phyloP scores from a whole-genome alignment of 2,797 vertebrate species.

The Dicrostonyx torquatus region DNA sequence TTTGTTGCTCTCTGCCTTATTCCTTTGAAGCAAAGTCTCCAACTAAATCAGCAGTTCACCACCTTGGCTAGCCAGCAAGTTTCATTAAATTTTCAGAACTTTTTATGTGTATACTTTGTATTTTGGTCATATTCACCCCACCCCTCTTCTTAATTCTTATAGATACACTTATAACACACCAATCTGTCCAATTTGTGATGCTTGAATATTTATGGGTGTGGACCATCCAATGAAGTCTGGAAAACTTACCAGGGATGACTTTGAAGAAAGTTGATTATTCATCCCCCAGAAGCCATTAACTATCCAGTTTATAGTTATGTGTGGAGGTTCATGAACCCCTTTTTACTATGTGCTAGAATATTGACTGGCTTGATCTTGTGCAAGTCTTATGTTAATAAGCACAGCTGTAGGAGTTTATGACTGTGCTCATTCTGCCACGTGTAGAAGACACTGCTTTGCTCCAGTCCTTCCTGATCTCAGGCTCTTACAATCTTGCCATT shows the following conservation, averaged over 20 bases:
- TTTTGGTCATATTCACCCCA: background rate
- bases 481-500: background rate
- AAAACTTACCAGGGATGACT: background rate
- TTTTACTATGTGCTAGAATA: background rate
- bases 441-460: background rate
- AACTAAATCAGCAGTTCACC: background rate
- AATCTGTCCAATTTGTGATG: background rate
- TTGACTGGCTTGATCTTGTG: background rate
- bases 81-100: background rate
- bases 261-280: background rate
- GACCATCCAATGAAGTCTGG: background rate
- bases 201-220: background rate
- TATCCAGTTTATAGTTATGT: too few species aligned
- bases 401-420: background rate
- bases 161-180: background rate
- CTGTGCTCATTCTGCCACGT: background rate
- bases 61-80: background rate
- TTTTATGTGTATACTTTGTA: background rate
- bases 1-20: background rate
- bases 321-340: background rate
- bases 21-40: background rate
- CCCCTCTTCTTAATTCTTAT: background rate
- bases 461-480: background rate
- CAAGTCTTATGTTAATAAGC: background rate
- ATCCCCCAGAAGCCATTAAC: background rate